Percentiles rank a stretch among this genome's conserved stretches.
Conservation (phyloP, 2,888 invertebrate species). For the Hypomecis punctinalis region DNA sequence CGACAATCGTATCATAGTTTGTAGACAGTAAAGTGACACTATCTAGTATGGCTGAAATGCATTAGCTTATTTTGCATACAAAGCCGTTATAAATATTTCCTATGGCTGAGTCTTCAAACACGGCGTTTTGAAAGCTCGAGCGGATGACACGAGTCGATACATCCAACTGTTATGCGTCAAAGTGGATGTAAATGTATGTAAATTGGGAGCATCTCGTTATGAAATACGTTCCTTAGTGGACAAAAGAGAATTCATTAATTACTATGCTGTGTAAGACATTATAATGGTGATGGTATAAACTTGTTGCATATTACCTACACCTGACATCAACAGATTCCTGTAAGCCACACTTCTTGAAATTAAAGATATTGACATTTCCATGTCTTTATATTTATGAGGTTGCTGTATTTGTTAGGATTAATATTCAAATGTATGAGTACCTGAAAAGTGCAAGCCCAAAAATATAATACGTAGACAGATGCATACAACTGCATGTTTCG, state of each 20-base stretch:
- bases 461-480: no score
- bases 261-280: slow-evolving; percentile 45
- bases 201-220: slow-evolving; percentile 69
- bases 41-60: slow-evolving; percentile 65
- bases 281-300: slow-evolving; percentile 43
- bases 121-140: slow-evolving; percentile 71
- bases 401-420: no score
- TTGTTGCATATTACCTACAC: neutral
- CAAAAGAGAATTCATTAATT: slow-evolving; percentile 54
- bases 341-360: no score
- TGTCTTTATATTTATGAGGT: no score
- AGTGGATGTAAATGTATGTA: slow-evolving; percentile 77
- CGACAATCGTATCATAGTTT: slow-evolving; percentile 60
- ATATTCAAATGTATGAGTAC: no score
- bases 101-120: slow-evolving; percentile 68
- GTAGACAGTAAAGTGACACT: slow-evolving; percentile 64
- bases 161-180: slow-evolving; percentile 67
- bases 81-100: slow-evolving; percentile 81
- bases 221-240: slow-evolving; percentile 54
- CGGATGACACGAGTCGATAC: slow-evolving; percentile 78
- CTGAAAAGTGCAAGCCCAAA: no score
- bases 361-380: no score
- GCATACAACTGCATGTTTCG: no score
- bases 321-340: no score
- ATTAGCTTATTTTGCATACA: slow-evolving; percentile 82